Percentiles rank a stretch among this genome's conserved stretches.
phyloP scores from a whole-genome alignment of 2,113 vertebrate species.

The western clawed frog (Xenopus tropicalis) region DNA sequence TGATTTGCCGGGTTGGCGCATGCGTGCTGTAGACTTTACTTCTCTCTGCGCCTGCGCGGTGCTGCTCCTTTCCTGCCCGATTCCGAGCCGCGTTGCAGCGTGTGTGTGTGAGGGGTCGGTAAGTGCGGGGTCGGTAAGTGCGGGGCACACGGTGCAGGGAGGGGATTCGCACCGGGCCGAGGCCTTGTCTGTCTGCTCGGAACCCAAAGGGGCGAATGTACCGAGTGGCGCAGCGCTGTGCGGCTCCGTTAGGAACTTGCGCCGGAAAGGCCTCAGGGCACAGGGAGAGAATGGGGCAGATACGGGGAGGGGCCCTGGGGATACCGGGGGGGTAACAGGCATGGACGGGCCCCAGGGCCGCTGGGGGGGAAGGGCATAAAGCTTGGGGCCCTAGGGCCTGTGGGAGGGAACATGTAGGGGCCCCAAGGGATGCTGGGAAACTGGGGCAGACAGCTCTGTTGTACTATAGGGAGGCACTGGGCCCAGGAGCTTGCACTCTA shows the following conservation, averaged over 20 bases:
- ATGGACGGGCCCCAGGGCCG: too few relatives aligned
- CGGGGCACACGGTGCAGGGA: not conserved
- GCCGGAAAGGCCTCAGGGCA: too few relatives aligned
- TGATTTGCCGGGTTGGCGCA: conserved; percentile 12
- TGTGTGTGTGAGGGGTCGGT: conserved; percentile 7
- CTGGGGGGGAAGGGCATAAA: too few relatives aligned
- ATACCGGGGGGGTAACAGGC: too few relatives aligned
- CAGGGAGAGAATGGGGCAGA: too few relatives aligned
- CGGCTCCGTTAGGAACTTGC: not conserved
- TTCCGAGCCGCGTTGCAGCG: not conserved
- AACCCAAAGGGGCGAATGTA: conserved; percentile 38
- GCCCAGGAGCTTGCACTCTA: too few relatives aligned
- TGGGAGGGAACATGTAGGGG: too few relatives aligned
- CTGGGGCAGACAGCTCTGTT: not conserved
- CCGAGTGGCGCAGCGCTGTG: fast-evolving
- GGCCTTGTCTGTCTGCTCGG: not conserved
- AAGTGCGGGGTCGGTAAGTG: conserved; percentile 9
- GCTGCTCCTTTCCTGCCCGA: not conserved
- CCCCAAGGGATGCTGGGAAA: not conserved
- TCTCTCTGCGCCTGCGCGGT: too few relatives aligned
- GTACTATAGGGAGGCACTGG: too few relatives aligned
- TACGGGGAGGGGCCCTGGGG: too few relatives aligned
- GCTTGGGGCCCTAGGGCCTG: too few relatives aligned
- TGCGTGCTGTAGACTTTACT: conserved; percentile 53
- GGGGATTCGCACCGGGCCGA: not conserved